phyloP scores from a whole-genome alignment of 2,797 vertebrate genomes.

The Myotis findleyi region DNA sequence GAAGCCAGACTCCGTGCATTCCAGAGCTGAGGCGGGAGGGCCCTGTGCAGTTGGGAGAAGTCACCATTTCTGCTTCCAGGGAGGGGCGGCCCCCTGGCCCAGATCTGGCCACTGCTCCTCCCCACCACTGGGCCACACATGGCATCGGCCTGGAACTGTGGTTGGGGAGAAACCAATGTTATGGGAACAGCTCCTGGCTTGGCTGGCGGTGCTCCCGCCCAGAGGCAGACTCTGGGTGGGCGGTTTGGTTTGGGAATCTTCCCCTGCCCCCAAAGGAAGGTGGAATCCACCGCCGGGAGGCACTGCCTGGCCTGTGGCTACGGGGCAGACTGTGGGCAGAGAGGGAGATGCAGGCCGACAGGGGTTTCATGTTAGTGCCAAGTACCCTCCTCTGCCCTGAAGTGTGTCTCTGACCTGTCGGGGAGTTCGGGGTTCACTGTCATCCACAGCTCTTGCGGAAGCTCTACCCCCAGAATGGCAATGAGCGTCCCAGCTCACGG shows the following conservation, averaged over 20 bases:
- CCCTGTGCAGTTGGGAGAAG: not conserved
- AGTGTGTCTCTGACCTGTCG: accelerated
- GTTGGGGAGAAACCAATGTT: conserved; percentile 7
- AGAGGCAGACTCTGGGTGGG: not conserved
- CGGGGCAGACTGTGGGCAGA: not conserved
- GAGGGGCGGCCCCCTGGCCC: not conserved
- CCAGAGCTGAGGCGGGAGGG: not conserved
- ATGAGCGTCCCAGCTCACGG: not conserved
- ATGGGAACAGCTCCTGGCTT: not conserved
- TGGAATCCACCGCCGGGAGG: not conserved
- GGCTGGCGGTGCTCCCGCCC: not conserved
- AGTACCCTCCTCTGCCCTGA: not conserved
- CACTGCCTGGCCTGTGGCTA: not conserved
- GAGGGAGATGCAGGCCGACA: not conserved
- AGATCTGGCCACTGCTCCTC: not conserved
- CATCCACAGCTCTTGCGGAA: not conserved
- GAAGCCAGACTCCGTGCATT: not conserved
- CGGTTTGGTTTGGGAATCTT: conserved; percentile 51
- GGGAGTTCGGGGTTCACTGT: accelerated
- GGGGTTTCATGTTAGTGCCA: not conserved
- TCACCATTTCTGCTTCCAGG: not conserved
- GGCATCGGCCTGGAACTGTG: conserved; percentile 27
- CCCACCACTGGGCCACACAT: not conserved
- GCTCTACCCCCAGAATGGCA: not conserved
- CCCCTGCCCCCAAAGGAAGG: conserved; percentile 4